Percentiles rank a stretch among this genome's conserved stretches.
Conservation (phyloP, 2,797 vertebrate genomes). For the Emys orbicularis region DNA sequence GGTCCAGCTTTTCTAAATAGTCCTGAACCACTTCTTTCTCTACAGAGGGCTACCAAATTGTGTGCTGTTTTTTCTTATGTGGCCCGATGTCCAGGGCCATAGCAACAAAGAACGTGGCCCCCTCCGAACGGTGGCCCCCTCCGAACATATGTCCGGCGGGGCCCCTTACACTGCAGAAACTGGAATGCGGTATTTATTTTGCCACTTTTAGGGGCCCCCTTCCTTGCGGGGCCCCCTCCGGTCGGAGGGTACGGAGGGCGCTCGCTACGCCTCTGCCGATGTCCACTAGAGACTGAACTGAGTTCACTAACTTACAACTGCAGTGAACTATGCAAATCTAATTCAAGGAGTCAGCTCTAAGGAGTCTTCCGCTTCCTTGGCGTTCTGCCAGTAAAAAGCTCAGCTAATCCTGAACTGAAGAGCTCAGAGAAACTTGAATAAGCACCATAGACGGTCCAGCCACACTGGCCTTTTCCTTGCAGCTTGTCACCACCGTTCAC, state of each 20-base stretch:
- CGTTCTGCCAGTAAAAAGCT: not conserved
- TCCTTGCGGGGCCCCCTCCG: no score
- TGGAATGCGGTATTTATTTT: no score
- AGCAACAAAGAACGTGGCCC: no score
- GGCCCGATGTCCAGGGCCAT: not conserved
- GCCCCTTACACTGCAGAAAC: no score
- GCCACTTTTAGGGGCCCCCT: no score
- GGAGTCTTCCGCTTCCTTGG: accelerated
- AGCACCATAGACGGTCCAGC: not conserved
- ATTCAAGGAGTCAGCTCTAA: not conserved
- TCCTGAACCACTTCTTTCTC: no score
- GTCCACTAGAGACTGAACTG: not conserved
- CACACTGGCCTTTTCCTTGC: accelerated
- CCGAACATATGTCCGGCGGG: no score
- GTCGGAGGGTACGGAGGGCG: no score
- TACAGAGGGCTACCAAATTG: not conserved
- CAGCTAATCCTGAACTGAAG: not conserved
- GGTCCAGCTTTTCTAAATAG: no score
- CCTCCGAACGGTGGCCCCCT: no score
- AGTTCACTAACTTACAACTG: not conserved
- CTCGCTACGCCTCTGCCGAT: no score
- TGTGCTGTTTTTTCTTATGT: not conserved
- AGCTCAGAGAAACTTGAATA: not conserved
- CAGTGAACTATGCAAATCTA: not conserved
- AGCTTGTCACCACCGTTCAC: accelerated